phyloP scores from a whole-genome alignment of 2,113 vertebrate genomes.

The Phylloscopus trochilus region DNA sequence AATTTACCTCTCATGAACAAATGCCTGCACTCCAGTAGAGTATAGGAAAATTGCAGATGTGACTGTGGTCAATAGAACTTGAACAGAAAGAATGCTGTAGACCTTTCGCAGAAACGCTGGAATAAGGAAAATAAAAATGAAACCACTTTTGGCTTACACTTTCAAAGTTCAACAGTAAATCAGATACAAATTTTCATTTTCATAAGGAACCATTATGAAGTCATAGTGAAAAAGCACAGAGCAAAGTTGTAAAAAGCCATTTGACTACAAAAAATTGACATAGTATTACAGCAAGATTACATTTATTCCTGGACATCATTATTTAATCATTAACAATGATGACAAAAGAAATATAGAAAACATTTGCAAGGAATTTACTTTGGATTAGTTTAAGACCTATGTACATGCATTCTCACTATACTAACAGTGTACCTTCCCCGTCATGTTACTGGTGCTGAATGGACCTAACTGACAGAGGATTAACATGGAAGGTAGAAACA shows the following conservation, averaged over 20 bases:
- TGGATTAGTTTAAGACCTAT: neutral
- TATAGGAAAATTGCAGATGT: slow-evolving; percentile 86
- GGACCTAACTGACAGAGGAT: neutral
- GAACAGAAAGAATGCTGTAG: slow-evolving; percentile 88
- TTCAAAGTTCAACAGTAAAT: neutral
- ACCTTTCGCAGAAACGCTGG: slow-evolving; percentile 93
- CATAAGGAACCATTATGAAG: neutral
- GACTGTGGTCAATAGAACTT: slow-evolving; percentile 88
- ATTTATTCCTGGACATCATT: neutral
- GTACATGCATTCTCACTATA: neutral
- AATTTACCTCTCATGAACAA: slow-evolving; percentile 86
- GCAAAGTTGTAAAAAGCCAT: neutral
- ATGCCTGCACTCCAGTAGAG: slow-evolving; percentile 79
- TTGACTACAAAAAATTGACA: neutral
- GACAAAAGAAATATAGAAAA: neutral
- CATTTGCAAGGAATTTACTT: neutral
- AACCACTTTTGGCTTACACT: neutral
- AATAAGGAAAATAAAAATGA: neutral
- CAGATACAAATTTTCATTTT: neutral
- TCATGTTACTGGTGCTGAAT: neutral
- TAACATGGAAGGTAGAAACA: neutral
- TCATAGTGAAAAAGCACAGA: neutral
- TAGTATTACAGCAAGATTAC: neutral
- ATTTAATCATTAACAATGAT: neutral
- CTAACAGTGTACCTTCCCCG: neutral